Evolutionary conservation across 2,797 vertebrate species (phyloP), one percentile per base, ranked within the genome.

Genomic region (Mycteria americana): DNA sequence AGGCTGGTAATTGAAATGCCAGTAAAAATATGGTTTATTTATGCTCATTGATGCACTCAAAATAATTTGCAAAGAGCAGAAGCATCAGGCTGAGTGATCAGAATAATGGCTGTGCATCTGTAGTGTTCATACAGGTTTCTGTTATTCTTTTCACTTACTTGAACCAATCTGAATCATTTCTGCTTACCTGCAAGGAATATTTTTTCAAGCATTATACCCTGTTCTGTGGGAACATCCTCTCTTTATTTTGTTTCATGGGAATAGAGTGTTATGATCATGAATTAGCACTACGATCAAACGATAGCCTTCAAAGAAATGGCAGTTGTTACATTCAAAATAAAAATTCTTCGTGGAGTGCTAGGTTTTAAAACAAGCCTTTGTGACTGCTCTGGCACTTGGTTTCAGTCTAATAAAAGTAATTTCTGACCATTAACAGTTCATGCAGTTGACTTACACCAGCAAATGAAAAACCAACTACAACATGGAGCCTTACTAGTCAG

Each of bases 11-110:
- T 57, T 79, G 82, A 89, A 91, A 91, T 68, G 78, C 43, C 69
- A 64, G 59, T 68, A 81, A 90, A 93, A 95, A 87, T 77, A 51
- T 39, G 21, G 39, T 46, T 89, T 93, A 64, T 95, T 94, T 93
- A 91, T 86, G 53, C n/a, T 88, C 72, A 79, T 17, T 67, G 69
- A 62, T 64, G 62, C 64, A 76, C 88, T 96, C 77, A 76, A 73
- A 93, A 85, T 96, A 90, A 95, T 91, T 91, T 94, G 15, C 53
- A 73, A 92, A 93, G 25, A 90, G 43, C 13, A 75, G 92, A 96
- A 83, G 48, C 51, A 62, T 79, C 64, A 85, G 68, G 33, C 37
- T 93, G 93, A 95, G 35, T 50, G 57, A 93, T 94, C 67, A 92
- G 95, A 97, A 93, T 90, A 95, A 90, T 70, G 53, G 67, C 35